Percentiles rank a stretch among this genome's conserved stretches.
These are phyloP conservation scores for Cephus pulcher DNA, from an alignment of 2,888 invertebrate species.

Conservation along the genomic window DNA sequence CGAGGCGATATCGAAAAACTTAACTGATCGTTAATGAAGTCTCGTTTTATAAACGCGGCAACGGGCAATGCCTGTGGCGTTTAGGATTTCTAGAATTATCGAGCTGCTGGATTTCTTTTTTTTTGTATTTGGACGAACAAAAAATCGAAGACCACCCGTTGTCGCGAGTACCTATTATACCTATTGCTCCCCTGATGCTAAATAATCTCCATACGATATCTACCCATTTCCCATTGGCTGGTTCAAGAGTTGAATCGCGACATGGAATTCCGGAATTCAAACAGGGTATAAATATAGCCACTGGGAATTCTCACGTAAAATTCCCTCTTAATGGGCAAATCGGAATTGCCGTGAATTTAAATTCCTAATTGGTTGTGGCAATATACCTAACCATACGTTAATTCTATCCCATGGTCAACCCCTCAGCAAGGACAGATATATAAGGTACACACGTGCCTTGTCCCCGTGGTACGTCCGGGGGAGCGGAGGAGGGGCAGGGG, in stretches of 20 bases:
- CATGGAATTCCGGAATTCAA: neutral
- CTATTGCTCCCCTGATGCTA: no score
- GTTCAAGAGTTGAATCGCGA: neutral
- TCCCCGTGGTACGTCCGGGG: neutral
- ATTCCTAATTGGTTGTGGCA: conserved; percentile 52
- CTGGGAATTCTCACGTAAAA: conserved; percentile 14
- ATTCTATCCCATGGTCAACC: no score
- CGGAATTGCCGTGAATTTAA: conserved; percentile 49
- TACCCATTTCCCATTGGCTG: no score
- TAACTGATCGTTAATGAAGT: no score
- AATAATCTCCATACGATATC: no score
- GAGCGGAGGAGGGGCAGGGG: conserved; percentile 26
- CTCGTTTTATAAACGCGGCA: no score
- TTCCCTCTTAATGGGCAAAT: conserved; percentile 40
- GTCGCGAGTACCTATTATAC: no score
- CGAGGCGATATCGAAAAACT: neutral
- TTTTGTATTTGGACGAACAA: no score
- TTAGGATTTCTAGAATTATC: no score
- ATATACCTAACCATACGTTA: conserved; percentile 7
- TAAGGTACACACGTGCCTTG: conserved; percentile 7
- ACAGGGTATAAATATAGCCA: neutral
- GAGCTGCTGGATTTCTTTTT: no score
- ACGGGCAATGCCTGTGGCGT: no score
- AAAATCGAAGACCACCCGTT: no score
- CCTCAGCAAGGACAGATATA: neutral